These are phyloP conservation scores for Spermophilus dauricus DNA, from an alignment of 2,113 vertebrate genomes.

Conservation along the genomic window DNA sequence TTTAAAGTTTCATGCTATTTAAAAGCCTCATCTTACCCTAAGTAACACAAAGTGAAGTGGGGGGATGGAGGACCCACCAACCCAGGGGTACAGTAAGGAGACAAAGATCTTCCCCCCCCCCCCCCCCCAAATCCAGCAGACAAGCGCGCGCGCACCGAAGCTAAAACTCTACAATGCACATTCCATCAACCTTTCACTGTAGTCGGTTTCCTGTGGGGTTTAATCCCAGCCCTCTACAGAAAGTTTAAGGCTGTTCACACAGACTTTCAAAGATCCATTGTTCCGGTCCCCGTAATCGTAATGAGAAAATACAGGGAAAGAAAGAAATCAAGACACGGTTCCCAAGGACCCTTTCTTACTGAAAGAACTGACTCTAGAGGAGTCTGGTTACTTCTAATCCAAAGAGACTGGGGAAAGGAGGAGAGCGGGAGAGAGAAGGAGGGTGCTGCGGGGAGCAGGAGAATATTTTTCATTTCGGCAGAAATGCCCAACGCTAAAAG, in stretches of 20 bases:
- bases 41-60: slow-evolving; percentile 23
- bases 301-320: neutral
- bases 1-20: neutral
- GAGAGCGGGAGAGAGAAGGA: neutral
- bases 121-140: neutral
- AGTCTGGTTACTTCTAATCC: neutral
- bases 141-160: neutral
- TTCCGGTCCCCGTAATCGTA: slow-evolving; percentile 53
- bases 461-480: neutral
- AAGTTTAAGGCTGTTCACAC: slow-evolving; percentile 71
- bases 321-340: neutral
- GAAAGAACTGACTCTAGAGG: neutral
- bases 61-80: neutral
- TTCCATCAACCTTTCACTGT: slow-evolving; percentile 24
- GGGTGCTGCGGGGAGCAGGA: neutral
- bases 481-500: neutral
- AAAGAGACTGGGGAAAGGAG: neutral
- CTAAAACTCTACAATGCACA: slow-evolving; percentile 33
- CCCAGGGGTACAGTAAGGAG: neutral
- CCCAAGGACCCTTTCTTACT: neutral
- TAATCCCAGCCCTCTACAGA: slow-evolving; percentile 34
- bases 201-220: slow-evolving; percentile 71
- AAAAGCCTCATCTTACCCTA: neutral
- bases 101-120: slow-evolving; percentile 71
- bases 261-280: slow-evolving; percentile 80